These are phyloP conservation scores for Epinephelus moara DNA, from an alignment of 2,113 vertebrate species.

Conservation along the genomic window DNA sequence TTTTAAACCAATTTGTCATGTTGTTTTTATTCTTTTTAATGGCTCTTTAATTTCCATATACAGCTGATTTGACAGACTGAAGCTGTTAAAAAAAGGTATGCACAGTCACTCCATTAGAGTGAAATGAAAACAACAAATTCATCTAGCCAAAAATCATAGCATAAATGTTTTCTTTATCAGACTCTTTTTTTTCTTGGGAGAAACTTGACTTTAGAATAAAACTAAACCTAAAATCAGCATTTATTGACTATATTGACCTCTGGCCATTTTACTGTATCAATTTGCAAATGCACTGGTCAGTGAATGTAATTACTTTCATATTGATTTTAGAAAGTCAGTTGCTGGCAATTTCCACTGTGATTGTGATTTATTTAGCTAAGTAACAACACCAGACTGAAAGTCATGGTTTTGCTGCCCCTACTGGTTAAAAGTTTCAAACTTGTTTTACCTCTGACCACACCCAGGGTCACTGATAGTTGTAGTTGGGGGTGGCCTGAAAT, in stretches of 20 bases:
- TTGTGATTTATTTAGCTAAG: not conserved
- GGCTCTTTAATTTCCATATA: not conserved
- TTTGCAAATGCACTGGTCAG: conserved; percentile 19
- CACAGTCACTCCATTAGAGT: not conserved
- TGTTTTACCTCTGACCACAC: no score
- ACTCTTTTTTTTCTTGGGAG: not conserved
- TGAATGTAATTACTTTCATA: conserved; percentile 30
- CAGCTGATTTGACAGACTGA: not conserved
- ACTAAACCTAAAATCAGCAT: not conserved
- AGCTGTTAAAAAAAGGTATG: not conserved
- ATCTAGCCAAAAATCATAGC: not conserved
- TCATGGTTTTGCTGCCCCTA: not conserved
- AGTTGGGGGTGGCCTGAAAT: not conserved
- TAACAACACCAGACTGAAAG: not conserved
- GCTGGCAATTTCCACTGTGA: not conserved
- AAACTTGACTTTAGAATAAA: conserved; percentile 2
- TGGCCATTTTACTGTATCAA: not conserved
- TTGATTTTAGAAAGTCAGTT: conserved; percentile 18
- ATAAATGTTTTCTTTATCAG: not conserved
- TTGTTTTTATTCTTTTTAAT: not conserved
- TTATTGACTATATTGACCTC: conserved; percentile 18
- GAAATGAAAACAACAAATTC: not conserved
- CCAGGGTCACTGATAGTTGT: no score
- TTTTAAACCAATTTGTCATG: not conserved
- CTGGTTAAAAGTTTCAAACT: not conserved